A percentile compares a stretch with the other conserved stretches of the same genome.
Conservation (phyloP, 2,797 vertebrate genomes). For the Masticophis lateralis region DNA sequence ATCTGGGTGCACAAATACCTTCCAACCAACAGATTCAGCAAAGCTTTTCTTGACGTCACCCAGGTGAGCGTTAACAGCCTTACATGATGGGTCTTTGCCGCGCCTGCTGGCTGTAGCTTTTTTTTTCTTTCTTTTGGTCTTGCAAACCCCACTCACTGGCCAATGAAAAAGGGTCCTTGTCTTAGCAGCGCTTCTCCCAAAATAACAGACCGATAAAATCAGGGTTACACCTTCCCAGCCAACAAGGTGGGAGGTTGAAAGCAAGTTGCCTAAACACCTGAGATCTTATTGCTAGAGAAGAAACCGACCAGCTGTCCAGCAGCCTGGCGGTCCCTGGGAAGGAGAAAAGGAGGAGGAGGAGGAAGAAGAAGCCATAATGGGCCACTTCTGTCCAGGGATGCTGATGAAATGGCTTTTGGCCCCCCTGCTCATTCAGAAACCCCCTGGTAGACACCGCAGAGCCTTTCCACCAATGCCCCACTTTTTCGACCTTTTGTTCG, state of each 20-base stretch:
- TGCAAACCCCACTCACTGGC: background rate
- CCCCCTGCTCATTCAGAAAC: background rate
- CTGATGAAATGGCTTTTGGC: background rate
- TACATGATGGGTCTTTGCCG: too few relatives aligned
- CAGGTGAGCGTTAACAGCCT: background rate
- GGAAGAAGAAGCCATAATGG: background rate
- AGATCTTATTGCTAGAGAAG: conserved; percentile 21
- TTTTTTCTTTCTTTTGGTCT: too few relatives aligned
- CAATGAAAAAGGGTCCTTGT: background rate
- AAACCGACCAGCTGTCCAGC: conserved; percentile 1
- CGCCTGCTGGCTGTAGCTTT: background rate
- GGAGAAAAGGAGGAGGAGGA: background rate
- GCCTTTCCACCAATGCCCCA: background rate
- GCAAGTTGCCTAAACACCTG: background rate
- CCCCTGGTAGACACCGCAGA: background rate
- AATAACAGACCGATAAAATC: background rate
- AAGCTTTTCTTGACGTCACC: background rate
- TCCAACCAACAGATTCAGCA: background rate
- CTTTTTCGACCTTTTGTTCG: background rate
- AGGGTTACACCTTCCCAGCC: background rate
- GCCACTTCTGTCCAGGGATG: background rate
- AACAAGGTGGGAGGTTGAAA: background rate
- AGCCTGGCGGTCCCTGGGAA: background rate
- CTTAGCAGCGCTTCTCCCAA: conserved; percentile 2
- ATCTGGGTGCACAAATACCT: background rate